These are phyloP conservation scores for Drosophila kohkoa DNA, from an alignment of 1,140 invertebrate genomes.

Conservation along the genomic window DNA sequence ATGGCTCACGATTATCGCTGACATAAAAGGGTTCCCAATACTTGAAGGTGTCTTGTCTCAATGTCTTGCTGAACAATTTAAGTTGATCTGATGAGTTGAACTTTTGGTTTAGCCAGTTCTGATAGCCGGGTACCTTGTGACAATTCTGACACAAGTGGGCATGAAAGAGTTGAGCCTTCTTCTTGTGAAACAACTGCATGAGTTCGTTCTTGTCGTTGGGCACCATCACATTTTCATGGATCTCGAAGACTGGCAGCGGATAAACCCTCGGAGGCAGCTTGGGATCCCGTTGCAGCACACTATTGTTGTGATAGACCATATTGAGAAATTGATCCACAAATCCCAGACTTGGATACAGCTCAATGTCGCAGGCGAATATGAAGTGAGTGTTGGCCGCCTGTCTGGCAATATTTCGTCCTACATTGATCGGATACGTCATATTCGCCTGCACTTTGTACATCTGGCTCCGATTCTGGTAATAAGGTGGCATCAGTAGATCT, in stretches of 20 bases:
- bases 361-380: conserved; percentile 94
- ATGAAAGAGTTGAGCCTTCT: conserved; percentile 94
- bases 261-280: conserved; percentile 55
- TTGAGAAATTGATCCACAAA: conserved; percentile 91
- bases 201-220: conserved; percentile 90
- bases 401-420: conserved; percentile 93
- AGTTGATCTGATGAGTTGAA: conserved; percentile 86
- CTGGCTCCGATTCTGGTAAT: conserved; percentile 86
- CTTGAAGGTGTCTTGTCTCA: conserved; percentile 89
- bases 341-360: conserved; percentile 93
- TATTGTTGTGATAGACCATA: conserved; percentile 90
- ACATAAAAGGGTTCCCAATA: conserved; percentile 96
- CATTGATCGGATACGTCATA: conserved; percentile 94
- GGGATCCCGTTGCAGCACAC: conserved; percentile 79
- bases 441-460: conserved; percentile 92
- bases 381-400: conserved; percentile 92
- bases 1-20: conserved; percentile 92
- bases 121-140: conserved; percentile 92
- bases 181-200: conserved; percentile 89
- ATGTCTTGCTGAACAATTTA: conserved; percentile 91
- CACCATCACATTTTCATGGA: conserved; percentile 78
- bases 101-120: conserved; percentile 90
- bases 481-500: conserved; percentile 86
- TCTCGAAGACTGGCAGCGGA: conserved; percentile 74
- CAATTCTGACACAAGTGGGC: conserved; percentile 94